A percentile compares a stretch with the other conserved stretches of the same genome.
Evolutionary conservation across 2,113 vertebrate genomes (phyloP).

Genomic region (Heptranchias perlo): DNA sequence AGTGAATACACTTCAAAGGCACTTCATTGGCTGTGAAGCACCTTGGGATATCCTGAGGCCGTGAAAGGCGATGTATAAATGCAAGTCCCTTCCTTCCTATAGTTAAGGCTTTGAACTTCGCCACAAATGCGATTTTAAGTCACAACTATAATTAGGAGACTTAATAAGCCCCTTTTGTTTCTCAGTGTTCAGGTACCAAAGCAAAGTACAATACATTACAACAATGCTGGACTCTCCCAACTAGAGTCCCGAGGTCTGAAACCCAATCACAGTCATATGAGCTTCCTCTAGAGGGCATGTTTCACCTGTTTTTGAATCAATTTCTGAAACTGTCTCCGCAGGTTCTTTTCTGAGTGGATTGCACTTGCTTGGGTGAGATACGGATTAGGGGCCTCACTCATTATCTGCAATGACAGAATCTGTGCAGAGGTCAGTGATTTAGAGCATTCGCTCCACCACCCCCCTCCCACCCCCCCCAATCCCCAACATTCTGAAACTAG

Average conservation of each 20-base stretch:
- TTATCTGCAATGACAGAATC: background rate
- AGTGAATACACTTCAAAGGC: background rate
- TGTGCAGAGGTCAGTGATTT: background rate
- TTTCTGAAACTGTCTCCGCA: no score
- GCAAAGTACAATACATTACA: background rate
- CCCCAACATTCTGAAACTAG: background rate
- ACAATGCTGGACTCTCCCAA: background rate
- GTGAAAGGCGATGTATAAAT: no score
- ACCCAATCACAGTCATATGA: background rate
- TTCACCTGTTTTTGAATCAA: slow-evolving; percentile 5
- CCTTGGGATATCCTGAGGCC: no score
- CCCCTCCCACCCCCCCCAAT: background rate
- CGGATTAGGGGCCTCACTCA: background rate
- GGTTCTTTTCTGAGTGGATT: background rate
- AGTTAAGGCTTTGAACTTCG: background rate
- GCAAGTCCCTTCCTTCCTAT: background rate
- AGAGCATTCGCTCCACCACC: background rate
- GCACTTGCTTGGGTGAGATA: background rate
- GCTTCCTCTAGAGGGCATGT: slow-evolving; percentile 22
- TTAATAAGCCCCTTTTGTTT: background rate
- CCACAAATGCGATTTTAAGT: no score
- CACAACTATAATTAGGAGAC: background rate
- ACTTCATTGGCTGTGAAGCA: background rate
- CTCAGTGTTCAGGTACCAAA: background rate
- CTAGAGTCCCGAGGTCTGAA: background rate